Evolutionary conservation across 2,888 invertebrate species (phyloP).

Genomic region (Hoplodrina ambigua): DNA sequence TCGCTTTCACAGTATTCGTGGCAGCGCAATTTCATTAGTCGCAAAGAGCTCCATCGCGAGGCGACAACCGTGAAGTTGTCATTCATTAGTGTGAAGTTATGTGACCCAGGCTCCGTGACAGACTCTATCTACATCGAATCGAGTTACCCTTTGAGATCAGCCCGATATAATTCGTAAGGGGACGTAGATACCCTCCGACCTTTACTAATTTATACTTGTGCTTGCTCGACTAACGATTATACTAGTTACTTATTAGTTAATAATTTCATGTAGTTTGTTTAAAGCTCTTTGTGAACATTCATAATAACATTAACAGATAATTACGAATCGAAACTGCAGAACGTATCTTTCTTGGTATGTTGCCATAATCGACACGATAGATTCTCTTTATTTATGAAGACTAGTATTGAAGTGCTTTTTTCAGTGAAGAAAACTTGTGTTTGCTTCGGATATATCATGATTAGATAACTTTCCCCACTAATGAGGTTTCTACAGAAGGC

Average conservation of each 20-base stretch:
- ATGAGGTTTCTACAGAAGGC: slow-evolving; percentile 16
- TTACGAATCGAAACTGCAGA: not conserved
- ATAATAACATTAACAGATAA: slow-evolving; percentile 25
- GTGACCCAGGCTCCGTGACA: slow-evolving; percentile 69
- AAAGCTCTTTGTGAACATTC: slow-evolving; percentile 14
- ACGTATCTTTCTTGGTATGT: slow-evolving; percentile 6
- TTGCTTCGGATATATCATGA: not conserved
- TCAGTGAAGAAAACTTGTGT: not conserved
- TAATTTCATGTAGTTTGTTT: slow-evolving; percentile 12
- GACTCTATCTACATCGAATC: slow-evolving; percentile 67
- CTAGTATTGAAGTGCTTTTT: not conserved
- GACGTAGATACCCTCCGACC: slow-evolving; percentile 35
- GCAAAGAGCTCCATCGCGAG: slow-evolving; percentile 74
- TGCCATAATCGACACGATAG: not conserved
- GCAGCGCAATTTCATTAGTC: slow-evolving; percentile 82
- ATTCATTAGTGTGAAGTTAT: slow-evolving; percentile 81
- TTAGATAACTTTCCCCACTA: not conserved
- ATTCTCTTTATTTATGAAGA: not conserved
- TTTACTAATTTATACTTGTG: slow-evolving; percentile 44
- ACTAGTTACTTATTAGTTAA: slow-evolving; percentile 7
- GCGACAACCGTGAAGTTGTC: slow-evolving; percentile 77
- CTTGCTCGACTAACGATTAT: slow-evolving; percentile 21
- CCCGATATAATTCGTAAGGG: slow-evolving; percentile 52
- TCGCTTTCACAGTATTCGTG: slow-evolving; percentile 66
- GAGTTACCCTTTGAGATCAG: slow-evolving; percentile 71